Base-by-base conservation (phyloP, 2,888 invertebrate genomes). In the Steromphala cineraria region DNA sequence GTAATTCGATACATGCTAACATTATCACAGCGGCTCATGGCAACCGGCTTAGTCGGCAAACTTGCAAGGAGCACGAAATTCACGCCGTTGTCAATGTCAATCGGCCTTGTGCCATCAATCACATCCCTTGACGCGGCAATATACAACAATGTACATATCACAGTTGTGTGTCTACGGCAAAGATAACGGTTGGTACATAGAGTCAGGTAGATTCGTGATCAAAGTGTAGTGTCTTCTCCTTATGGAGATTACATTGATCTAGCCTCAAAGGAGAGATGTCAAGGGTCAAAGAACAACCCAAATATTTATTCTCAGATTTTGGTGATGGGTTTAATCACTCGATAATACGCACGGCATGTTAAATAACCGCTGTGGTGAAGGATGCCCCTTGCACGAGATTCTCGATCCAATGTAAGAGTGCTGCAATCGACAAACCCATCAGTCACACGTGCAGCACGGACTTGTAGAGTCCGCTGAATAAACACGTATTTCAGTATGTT, bases 111-210 rank as follows among this genome's bases (percentile, higher is more conserved):
- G 46, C 13, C 46, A 46, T 46, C 46, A 46, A 46, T 46, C 46
- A 46, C 46, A 46, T 46, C 46, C 46, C 4, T 46, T 46, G 46
- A 46, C 46, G 46, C 13, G 46, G 5, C 19, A 21, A 56, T 56
- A 19, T 56, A 56, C 24, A 56, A 56, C 56, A 56, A 71, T 71
- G 71, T 71, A 71, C 71, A 71, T 40, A 71, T 31, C 71, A 71
- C 36, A 15, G 36, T n/a, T 19, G 13, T 15, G 71, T 71, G 36
- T 71, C 36, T 31, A 40, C 17, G n/a, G 31, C n/a, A 17, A 71
- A 36, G 71, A 36, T 36, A 71, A 71, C 71, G 71, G 36, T 71
- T 71, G 10, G 46, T 46, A 46, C 13, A 46, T 46, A 13, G 10
- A 46, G 46, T 46, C 46, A 46, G 46, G 46, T 46, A 46, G 46